Conservation (phyloP, 2,888 invertebrate species). For the Pteria penguin region DNA sequence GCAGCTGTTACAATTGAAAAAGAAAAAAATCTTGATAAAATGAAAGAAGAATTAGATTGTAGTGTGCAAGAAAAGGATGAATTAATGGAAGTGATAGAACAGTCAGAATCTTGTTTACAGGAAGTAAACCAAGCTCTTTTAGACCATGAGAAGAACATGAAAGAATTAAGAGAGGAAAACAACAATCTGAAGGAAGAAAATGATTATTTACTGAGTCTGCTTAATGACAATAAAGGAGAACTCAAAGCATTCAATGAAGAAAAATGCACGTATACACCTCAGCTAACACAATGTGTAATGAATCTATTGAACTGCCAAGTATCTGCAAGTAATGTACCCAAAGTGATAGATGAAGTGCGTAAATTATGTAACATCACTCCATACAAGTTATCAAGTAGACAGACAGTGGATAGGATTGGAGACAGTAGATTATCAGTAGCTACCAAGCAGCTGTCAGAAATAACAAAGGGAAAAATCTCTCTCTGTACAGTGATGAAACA, state of each 20-base stretch:
- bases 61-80: neutral
- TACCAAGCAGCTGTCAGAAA: neutral
- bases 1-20: neutral
- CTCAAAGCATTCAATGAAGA: neutral
- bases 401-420: constrained; percentile 21
- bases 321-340: constrained; percentile 9
- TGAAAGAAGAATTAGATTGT: neutral
- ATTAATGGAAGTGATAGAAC: neutral
- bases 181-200: neutral
- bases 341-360: constrained; percentile 20
- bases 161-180: neutral
- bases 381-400: constrained; percentile 2
- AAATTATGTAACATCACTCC: constrained; percentile 5
- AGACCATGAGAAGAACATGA: neutral
- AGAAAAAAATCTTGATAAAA: neutral
- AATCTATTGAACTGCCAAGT: constrained; percentile 18
- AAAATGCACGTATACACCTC: constrained; percentile 13
- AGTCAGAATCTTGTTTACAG: neutral
- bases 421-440: constrained; percentile 4
- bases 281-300: constrained; percentile 14
- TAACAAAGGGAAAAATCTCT: neutral
- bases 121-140: neutral
- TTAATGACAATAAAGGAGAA: constrained; percentile 15
- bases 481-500: constrained; percentile 32
- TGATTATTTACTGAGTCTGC: constrained; percentile 3